Conservation (phyloP, 2,113 vertebrate genomes). For the Myiopsitta monachus region DNA sequence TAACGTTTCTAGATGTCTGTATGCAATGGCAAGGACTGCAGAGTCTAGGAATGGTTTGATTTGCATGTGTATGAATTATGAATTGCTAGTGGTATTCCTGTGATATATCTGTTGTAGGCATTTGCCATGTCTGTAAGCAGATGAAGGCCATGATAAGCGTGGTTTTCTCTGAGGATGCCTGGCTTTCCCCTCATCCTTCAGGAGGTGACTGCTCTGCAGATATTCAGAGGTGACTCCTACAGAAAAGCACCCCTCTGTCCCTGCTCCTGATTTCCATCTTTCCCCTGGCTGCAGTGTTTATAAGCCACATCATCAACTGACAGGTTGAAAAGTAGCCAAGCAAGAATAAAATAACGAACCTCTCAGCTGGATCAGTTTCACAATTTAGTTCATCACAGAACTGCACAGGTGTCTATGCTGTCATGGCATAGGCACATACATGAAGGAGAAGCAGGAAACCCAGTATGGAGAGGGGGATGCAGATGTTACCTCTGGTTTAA, state of each 20-base stretch:
- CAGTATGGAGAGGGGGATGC: neutral
- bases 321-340: neutral
- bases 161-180: neutral
- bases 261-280: neutral
- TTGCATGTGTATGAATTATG: neutral
- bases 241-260: neutral
- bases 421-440: neutral
- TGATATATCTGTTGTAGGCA: neutral
- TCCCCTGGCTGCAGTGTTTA: neutral
- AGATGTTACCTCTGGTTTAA: neutral
- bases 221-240: neutral
- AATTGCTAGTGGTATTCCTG: neutral
- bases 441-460: neutral
- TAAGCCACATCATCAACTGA: too few relatives aligned
- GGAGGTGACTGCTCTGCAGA: neutral
- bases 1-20: too few relatives aligned
- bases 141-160: rapidly evolving
- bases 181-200: neutral
- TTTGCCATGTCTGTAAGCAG: neutral
- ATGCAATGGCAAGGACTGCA: rapidly evolving
- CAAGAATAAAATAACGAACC: neutral
- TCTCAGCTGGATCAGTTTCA: neutral
- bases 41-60: neutral
- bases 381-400: neutral
- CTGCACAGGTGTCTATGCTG: neutral